These are phyloP conservation scores for Rhinella marina DNA, from an alignment of 2,797 vertebrate genomes.

Conservation along the genomic window DNA sequence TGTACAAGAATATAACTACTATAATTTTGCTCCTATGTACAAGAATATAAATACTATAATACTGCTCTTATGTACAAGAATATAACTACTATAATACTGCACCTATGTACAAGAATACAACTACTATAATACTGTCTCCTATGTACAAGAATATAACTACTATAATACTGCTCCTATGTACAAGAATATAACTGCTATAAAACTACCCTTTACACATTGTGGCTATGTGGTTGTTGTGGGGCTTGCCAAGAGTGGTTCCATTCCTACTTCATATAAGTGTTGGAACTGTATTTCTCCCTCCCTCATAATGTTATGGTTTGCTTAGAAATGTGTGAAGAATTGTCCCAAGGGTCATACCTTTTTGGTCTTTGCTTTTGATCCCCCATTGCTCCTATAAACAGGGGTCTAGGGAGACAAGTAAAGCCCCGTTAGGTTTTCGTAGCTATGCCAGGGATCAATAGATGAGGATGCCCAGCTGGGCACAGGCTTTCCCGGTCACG, in stretches of 20 bases:
- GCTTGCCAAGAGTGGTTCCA: no score
- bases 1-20: no score
- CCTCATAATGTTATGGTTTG: background rate
- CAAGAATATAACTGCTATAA: no score
- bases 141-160: no score
- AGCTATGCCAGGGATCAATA: background rate
- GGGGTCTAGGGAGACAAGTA: background rate
- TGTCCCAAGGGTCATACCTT: background rate
- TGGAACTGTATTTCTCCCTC: no score
- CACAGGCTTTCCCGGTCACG: background rate
- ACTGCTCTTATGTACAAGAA: background rate
- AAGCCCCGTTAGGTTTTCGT: no score
- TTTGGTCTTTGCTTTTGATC: background rate
- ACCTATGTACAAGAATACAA: background rate
- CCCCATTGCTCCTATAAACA: background rate
- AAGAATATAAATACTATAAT: constrained; percentile 14
- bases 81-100: constrained; percentile 17
- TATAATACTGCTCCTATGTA: no score
- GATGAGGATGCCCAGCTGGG: background rate
- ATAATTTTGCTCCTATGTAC: background rate
- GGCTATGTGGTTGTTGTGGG: no score
- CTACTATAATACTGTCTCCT: background rate
- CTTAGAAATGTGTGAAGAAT: background rate
- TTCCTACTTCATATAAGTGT: no score
- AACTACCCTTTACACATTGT: no score